phyloP scores from a whole-genome alignment of 2,797 vertebrate species.

The Bryconaethiops microstoma region DNA sequence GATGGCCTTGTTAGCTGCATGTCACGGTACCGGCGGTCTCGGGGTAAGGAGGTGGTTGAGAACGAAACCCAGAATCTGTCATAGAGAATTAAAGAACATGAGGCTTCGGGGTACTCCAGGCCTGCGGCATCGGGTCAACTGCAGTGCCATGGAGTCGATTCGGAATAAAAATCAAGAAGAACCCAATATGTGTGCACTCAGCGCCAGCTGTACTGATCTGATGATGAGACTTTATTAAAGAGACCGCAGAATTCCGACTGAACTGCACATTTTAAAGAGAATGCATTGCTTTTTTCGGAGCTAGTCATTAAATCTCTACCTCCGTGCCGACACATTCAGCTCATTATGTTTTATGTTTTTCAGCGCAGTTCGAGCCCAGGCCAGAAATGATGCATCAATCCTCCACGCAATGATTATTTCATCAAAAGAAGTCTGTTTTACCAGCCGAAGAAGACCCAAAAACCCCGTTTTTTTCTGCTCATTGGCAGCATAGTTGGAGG shows the following conservation, averaged over 20 bases:
- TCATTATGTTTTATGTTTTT: slow-evolving; percentile 48
- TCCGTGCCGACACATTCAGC: slow-evolving; percentile 29
- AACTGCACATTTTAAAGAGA: too few species aligned
- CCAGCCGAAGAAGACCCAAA: slow-evolving; percentile 25
- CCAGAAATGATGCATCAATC: slow-evolving; percentile 20
- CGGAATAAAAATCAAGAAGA: too few species aligned
- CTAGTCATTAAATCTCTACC: slow-evolving; percentile 36
- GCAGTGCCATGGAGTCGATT: slow-evolving; percentile 19
- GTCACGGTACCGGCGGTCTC: neutral
- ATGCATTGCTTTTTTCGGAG: neutral
- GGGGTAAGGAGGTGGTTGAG: neutral
- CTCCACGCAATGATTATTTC: slow-evolving; percentile 54
- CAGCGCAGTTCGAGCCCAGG: slow-evolving; percentile 6
- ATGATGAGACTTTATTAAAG: neutral
- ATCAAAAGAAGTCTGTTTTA: slow-evolving; percentile 53
- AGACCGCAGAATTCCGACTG: too few species aligned
- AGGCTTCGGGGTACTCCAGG: slow-evolving; percentile 15
- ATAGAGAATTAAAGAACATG: neutral
- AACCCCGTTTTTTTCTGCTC: slow-evolving; percentile 28
- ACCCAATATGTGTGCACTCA: neutral
- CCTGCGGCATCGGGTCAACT: neutral
- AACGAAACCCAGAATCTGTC: neutral
- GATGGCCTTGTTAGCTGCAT: slow-evolving; percentile 21
- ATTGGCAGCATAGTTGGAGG: slow-evolving; percentile 31
- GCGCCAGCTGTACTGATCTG: neutral